Conservation (phyloP, 2,797 vertebrate species). For the Morus bassanus region DNA sequence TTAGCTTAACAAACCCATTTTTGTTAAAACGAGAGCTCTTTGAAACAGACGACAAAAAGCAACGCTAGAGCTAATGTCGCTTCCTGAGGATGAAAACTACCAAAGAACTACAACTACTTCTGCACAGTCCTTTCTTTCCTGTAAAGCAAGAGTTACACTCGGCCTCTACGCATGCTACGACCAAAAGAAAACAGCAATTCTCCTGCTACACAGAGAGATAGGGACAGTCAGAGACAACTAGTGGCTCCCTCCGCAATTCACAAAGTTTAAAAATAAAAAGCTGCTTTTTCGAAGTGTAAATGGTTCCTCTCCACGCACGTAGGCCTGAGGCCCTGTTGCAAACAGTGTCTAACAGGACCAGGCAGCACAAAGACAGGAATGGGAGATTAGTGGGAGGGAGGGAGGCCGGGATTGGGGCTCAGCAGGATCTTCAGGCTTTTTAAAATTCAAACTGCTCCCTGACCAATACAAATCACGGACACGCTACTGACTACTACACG, state of each 20-base stretch:
- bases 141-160: slow-evolving; percentile 11
- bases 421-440: slow-evolving; percentile 81
- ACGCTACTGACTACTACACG: slow-evolving; percentile 77
- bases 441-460: slow-evolving; percentile 83
- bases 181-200: slow-evolving; percentile 26
- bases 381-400: slow-evolving; percentile 79
- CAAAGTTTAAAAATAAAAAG: slow-evolving; percentile 60
- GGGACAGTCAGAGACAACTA: slow-evolving; percentile 25
- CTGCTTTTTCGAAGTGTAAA: slow-evolving; percentile 49
- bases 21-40: neutral
- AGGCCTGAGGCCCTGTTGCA: slow-evolving; percentile 77
- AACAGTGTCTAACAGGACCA: slow-evolving; percentile 81
- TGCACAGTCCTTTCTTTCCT: slow-evolving; percentile 53
- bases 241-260: slow-evolving; percentile 4
- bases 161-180: neutral
- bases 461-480: slow-evolving; percentile 74
- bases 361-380: slow-evolving; percentile 86
- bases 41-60: neutral
- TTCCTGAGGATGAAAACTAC: slow-evolving; percentile 71
- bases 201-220: neutral
- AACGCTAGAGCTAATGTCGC: slow-evolving; percentile 19
- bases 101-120: slow-evolving; percentile 61
- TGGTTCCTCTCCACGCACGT: slow-evolving; percentile 45
- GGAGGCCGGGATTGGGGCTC: slow-evolving; percentile 80
- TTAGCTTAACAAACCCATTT: neutral